Evolutionary conservation across 2,113 vertebrate species (phyloP).

Genomic region (Toxostoma redivivum): DNA sequence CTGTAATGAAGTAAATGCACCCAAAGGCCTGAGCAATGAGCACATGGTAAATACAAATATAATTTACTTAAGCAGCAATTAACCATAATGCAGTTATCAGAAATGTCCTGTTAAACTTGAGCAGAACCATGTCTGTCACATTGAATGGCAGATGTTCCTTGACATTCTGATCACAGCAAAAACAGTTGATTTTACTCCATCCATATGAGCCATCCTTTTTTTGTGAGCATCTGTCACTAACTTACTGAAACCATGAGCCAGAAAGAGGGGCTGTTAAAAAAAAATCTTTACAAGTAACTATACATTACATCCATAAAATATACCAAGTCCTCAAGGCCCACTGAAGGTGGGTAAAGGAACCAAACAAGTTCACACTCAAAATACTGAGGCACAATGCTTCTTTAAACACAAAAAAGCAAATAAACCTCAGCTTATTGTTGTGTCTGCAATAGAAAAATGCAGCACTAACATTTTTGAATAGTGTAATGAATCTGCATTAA

Average conservation of each 20-base stretch:
- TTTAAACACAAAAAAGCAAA: neutral
- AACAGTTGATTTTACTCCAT: neutral
- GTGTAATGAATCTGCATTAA: neutral
- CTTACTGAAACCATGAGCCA: neutral
- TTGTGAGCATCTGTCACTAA: neutral
- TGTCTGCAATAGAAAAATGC: neutral
- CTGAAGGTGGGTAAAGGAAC: neutral
- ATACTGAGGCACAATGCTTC: neutral
- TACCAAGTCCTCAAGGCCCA: neutral
- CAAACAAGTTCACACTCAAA: neutral
- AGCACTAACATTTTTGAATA: neutral
- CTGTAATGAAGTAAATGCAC: conserved; percentile 47
- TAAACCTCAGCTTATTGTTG: neutral
- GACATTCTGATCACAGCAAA: neutral
- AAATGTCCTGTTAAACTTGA: conserved; percentile 23
- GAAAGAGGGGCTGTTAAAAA: neutral
- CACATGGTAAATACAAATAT: conserved; percentile 44
- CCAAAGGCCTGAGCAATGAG: conserved; percentile 39
- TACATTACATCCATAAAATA: neutral
- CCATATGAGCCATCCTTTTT: neutral
- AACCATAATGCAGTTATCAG: neutral
- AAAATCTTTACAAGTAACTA: neutral
- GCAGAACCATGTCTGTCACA: neutral
- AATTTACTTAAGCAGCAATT: conserved; percentile 40
- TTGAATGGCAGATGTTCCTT: neutral